Base-by-base conservation (phyloP, 23 tunicate species). In the Trididemnum miniatum region DNA sequence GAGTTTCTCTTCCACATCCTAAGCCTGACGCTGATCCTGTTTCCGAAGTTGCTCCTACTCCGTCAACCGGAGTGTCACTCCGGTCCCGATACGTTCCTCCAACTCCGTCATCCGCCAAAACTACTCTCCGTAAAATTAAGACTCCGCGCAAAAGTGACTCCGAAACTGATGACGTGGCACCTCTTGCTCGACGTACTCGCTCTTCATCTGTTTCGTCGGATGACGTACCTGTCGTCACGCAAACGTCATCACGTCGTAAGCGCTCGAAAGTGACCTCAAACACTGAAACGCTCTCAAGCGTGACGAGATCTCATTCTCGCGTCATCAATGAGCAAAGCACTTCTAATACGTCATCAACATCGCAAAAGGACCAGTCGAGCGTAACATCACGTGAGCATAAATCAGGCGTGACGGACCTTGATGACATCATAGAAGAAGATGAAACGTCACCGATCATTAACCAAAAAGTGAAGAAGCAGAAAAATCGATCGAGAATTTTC, bases 211-310 rank as follows among this genome's bases (percentile, higher is more conserved):
- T n/a, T 5, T n/a, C 27, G 22, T 62, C 62, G 25, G 62, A 75
- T 38, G 80, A 37, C 29, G 34, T 22, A 5, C 80, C 80, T 3
- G 38, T 32, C 29, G 80, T 75, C 20, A 75, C 80, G 12, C 27
- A 44, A 20, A 75, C 80, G 24, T 40, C 80, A 22, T 75, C 80
- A 28, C 80, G 80, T 37, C 59, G 62, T 3, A 75, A 38, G 18
- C 27, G 80, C 22, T 2, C 65, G 76, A 33, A 4, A 20, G 9
- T 5, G 44, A 71, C 76, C 2, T 12, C 38, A 33, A 37, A 71
- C 44, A 71, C 76, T n/a, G 76, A 44, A 44, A 44, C 54, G 9
- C 54, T 9, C 54, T 44, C 54, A 9, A 7, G 12, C 54, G 12
- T 9, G 9, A 44, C 9, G 15, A 44, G 15, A 44, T 44, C 54